Base-by-base conservation (phyloP, 2,113 vertebrate species). In the Phalacrocorax pelagicus region DNA sequence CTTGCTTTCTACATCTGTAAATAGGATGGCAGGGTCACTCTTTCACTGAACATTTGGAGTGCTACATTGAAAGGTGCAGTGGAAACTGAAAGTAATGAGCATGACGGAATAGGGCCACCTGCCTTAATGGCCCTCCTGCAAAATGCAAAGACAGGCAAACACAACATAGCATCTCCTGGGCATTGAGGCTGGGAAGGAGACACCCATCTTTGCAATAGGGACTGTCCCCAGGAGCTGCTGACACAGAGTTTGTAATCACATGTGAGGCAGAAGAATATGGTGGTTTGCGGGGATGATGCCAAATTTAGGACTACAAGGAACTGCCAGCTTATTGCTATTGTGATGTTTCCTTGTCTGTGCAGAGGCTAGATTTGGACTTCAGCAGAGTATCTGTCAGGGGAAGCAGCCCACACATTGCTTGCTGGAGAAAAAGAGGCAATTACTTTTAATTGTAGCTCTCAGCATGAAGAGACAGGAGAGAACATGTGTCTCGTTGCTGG, bases 391-490 rank as follows among this genome's bases (percentile, higher is more conserved):
- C 58, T 86, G 62, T 78, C 77, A 91, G 47, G 71, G 46, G 67
- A 85, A 94, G 57, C 70, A 96, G 84, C 80, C 93, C 94, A 92
- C 91, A 92, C 62, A 67, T 57, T 67, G 24, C 72, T 84, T 91
- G 88, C 49, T 32, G 42, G 67, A 94, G 81, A 82, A 94, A 84
- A 89, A 86, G 63, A 94, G 19, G 54, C 49, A 96, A 72, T 96
- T 95, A 75, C 86, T 87, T 96, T 93, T 86, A 96, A 80, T 54
- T 90, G 69, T 70, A 89, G 46, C 23, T 82, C 74, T 95, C 86
- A 63, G 34, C 34, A 47, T 44, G 55, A 96, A 67, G n/a, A 86
- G 26, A 57, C 65, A 91, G 38, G 49, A 79, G 66, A 84, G 46
- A 72, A 87, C 21, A 10, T 12, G 82, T 49, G n/a, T 86, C 66